Base-by-base conservation (phyloP, 2,113 vertebrate species). In the Meleagris gallopavo region DNA sequence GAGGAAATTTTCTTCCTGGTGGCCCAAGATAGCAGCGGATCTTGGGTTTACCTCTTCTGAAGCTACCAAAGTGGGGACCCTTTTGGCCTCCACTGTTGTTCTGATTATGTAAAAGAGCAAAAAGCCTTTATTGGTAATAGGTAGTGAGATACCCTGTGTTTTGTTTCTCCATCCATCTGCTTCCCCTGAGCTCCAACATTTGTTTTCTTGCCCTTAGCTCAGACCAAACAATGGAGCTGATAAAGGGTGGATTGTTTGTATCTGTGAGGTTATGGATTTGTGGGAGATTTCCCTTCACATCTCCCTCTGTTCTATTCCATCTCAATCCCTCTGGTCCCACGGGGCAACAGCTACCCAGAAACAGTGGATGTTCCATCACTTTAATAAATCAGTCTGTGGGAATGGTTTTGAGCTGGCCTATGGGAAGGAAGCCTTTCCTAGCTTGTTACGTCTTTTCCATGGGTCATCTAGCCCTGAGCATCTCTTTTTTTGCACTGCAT, bases 31-130 rank as follows among this genome's bases (percentile, higher is more conserved):
- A 86, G 36, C 52, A 52, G 34, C 46, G 60, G 54, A 15, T 38
- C 4, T 0, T 84, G 70, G 66, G 25, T 46, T 71, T 88, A 40
- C 9, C 7, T 65, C 16, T 91, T 69, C 61, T 84, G 80, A 75
- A 90, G 54, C 60, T 85, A 22, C 3, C 25, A 58, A 40, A 64
- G 34, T 21, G 66, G 45, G 69, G 36, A 90, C 7, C 19, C 21
- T 29, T 5, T 27, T 3, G 0, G 16, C 43, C 13, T 86, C n/a
- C 0, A 0, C 22, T 55, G 22, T 48, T 74, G 46, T 32, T 87
- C 70, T 38, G 50, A 18, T 85, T 90, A 34, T 27, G 10, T 32
- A 50, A 64, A 84, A 79, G 41, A 92, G n/a, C 43, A 75, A 32
- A 75, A 95, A 83, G 30, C 58, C 54, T 83, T 58, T 60, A 25